Conservation (phyloP, 2,888 invertebrate genomes). For the Caenorhabditis auriculariae region DNA sequence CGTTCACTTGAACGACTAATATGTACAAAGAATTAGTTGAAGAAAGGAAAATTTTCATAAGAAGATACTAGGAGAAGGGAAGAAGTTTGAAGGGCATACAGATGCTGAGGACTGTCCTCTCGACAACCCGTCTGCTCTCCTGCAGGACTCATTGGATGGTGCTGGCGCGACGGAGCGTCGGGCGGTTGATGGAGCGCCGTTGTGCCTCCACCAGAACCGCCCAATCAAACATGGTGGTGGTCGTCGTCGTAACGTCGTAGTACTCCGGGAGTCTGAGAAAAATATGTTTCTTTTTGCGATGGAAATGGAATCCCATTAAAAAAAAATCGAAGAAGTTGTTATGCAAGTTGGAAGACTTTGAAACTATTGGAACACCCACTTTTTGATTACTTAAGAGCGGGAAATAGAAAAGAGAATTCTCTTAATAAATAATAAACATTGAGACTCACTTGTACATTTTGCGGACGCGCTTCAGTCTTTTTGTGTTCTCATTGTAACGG, state of each 20-base stretch:
- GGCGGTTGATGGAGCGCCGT: slow-evolving; percentile 30
- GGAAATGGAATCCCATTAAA: not conserved
- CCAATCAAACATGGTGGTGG: slow-evolving; percentile 56
- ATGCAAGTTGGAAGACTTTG: not conserved
- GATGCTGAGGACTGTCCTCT: no score
- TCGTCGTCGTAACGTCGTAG: slow-evolving; percentile 55
- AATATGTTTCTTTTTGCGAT: not conserved
- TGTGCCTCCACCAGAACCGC: slow-evolving; percentile 54
- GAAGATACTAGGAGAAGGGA: no score
- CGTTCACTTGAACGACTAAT: no score
- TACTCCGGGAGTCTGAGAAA: slow-evolving; percentile 48
- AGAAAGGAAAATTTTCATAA: no score
- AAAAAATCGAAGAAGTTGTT: not conserved
- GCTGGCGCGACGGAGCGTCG: slow-evolving; percentile 27
- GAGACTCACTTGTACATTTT: slow-evolving; percentile 48
- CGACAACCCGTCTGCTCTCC: no score
- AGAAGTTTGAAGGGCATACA: no score
- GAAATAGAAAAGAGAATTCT: not conserved
- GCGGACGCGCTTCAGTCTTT: slow-evolving; percentile 55
- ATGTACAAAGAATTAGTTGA: no score
- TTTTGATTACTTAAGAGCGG: not conserved
- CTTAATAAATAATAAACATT: not conserved
- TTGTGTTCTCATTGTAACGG: slow-evolving; percentile 50
- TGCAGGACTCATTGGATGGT: slow-evolving; percentile 11
- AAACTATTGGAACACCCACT: not conserved